Evolutionary conservation across 2,113 vertebrate species (phyloP), one percentile per base, ranked within the genome.

Genomic region (Collichthys lucidus): DNA sequence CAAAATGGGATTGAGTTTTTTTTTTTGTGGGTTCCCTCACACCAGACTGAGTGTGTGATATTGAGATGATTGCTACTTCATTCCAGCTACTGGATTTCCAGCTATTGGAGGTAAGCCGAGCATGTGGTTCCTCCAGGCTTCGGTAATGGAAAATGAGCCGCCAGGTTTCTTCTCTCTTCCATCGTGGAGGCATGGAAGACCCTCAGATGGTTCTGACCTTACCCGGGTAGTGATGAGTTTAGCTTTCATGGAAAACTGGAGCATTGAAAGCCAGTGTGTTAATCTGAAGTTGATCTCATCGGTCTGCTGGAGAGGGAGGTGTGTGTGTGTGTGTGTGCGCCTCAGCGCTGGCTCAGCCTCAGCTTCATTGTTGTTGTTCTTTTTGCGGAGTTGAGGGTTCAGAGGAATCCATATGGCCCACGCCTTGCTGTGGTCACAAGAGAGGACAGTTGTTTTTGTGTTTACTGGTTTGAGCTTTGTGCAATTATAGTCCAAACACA

Each of bases 111-210:
- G 42, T 60, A 2, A 70, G 86, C 91, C 85, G 60, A 85, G 79
- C 2, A 52, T 91, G 91, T 67, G 88, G 91, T 78, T 92, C 79
- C 72, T 89, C 86, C 66, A 56, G 76, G 75, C 84, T 88, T 88
- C 87, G 77, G 86, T 92, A 82, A 93, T 93, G 93, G 93, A 93
- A 94, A 93, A 84, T 57, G 53, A 82, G 57, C 85, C 24, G 19
- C 81, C 83, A 72, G 87, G 72, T 85, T 86, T 83, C 72, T 64
- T 64, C 81, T 76, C 56, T 66, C 31, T 42, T 86, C 79, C 86
- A 83, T 40, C 79, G 44, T 86, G 83, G 69, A 87, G 62, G 16
- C 80, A 72, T 79, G 73, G 74, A 79, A 79, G 89, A 92, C 66
- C 67, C 81, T 83, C 64, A 62, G 14, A 81, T 31, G 76, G 15